phyloP scores from a whole-genome alignment of 2,888 invertebrate genomes.

The Cephalotes varians region DNA sequence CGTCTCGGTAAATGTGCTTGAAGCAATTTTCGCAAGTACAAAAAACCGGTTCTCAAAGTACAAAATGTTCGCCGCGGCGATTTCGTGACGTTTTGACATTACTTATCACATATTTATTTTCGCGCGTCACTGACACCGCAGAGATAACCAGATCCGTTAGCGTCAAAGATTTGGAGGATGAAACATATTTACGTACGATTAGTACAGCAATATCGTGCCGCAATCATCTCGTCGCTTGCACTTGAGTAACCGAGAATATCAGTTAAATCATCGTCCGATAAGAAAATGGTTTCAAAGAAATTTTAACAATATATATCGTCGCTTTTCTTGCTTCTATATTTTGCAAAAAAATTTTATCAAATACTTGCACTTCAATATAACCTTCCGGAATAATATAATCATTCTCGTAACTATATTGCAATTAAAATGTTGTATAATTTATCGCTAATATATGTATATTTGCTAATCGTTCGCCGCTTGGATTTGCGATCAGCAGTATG shows the following conservation, averaged over 20 bases:
- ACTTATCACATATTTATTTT: conserved; percentile 62
- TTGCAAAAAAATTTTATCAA: conserved; percentile 12
- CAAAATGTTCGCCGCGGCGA: conserved; percentile 31
- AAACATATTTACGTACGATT: conserved; percentile 34
- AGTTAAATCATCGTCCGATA: not conserved
- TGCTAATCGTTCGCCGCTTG: conserved; percentile 14
- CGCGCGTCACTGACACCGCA: conserved; percentile 62
- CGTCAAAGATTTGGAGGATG: conserved; percentile 34
- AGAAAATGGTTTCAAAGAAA: not conserved
- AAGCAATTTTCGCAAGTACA: not conserved
- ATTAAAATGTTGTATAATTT: conserved; percentile 8
- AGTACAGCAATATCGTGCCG: conserved; percentile 21
- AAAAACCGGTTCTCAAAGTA: conserved; percentile 58
- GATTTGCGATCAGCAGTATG: conserved; percentile 15
- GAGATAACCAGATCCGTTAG: conserved; percentile 65
- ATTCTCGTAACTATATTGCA: not conserved
- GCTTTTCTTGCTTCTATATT: conserved; percentile 4
- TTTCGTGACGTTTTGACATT: conserved; percentile 54
- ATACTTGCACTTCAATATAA: not conserved
- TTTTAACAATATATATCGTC: not conserved
- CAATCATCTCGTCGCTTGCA: conserved; percentile 2
- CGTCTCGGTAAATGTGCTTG: not conserved
- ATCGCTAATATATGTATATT: not conserved
- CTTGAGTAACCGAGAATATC: conserved; percentile 4
- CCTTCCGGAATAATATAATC: not conserved